Evolutionary conservation across 2,113 vertebrate genomes (phyloP).

Genomic region (Peromyscus polionotus): DNA sequence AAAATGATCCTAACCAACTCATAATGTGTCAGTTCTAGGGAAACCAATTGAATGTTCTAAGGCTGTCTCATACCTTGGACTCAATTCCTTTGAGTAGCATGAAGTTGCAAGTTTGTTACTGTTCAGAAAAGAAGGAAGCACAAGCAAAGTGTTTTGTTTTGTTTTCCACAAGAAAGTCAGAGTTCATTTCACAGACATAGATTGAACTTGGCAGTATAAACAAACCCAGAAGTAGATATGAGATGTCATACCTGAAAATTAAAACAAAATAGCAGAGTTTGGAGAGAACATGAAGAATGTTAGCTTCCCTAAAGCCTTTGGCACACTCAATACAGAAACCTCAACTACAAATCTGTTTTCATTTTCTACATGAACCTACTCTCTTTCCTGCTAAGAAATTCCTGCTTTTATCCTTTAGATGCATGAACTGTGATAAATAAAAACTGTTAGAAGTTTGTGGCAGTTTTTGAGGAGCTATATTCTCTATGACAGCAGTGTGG

Average conservation of each 20-base stretch:
- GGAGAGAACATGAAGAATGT: slow-evolving; percentile 15
- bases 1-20: background rate
- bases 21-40: background rate
- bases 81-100: background rate
- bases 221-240: slow-evolving; percentile 59
- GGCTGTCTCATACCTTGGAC: background rate
- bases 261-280: slow-evolving; percentile 50
- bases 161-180: slow-evolving; percentile 57
- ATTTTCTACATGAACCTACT: background rate
- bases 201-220: slow-evolving; percentile 77
- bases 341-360: background rate
- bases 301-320: slow-evolving; percentile 35
- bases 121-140: slow-evolving; percentile 37
- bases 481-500: background rate
- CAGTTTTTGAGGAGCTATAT: slow-evolving; percentile 2
- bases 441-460: slow-evolving; percentile 22
- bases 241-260: slow-evolving; percentile 67
- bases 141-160: slow-evolving; percentile 26
- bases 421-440: slow-evolving; percentile 26
- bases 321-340: background rate
- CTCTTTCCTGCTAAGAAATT: background rate
- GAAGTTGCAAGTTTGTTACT: background rate
- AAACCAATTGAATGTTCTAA: background rate
- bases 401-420: slow-evolving; percentile 26
- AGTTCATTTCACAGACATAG: slow-evolving; percentile 20